A percentile compares a stretch with the other conserved stretches of the same genome.
Evolutionary conservation across 2,113 vertebrate genomes (phyloP).

Genomic region (Silurus asotus): DNA sequence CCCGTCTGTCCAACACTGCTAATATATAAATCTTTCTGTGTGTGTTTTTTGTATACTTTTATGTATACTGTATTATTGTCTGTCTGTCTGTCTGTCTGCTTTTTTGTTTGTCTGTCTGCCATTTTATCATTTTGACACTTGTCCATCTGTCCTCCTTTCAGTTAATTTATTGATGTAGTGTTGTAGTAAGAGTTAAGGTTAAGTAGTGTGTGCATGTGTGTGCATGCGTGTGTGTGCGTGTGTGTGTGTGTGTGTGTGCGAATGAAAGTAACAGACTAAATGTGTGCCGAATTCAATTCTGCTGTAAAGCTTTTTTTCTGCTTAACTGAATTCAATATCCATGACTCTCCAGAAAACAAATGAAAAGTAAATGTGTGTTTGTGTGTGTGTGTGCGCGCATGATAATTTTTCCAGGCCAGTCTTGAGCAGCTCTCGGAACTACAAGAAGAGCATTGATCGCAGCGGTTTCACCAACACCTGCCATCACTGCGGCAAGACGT

Average conservation of each 20-base stretch:
- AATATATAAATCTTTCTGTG: background rate
- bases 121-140: background rate
- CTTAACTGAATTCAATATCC: background rate
- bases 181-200: background rate
- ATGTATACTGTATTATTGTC: background rate
- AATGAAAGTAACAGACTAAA: background rate
- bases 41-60: background rate
- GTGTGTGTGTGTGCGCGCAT: background rate
- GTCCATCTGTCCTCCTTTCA: background rate
- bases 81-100: background rate
- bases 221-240: background rate
- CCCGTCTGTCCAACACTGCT: background rate
- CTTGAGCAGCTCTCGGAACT: conserved; percentile 85
- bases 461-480: conserved; percentile 95
- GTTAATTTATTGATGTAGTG: background rate
- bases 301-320: background rate
- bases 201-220: background rate
- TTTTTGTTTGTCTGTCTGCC: background rate
- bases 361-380: background rate
- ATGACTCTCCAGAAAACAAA: background rate
- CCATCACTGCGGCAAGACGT: conserved; percentile 94
- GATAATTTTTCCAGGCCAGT: conserved; percentile 69
- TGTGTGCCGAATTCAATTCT: background rate
- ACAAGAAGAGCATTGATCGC: conserved; percentile 93
- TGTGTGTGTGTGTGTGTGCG: background rate